These are phyloP conservation scores for Microctonus aethiopoides DNA, from an alignment of 2,888 invertebrate genomes.

Conservation along the genomic window DNA sequence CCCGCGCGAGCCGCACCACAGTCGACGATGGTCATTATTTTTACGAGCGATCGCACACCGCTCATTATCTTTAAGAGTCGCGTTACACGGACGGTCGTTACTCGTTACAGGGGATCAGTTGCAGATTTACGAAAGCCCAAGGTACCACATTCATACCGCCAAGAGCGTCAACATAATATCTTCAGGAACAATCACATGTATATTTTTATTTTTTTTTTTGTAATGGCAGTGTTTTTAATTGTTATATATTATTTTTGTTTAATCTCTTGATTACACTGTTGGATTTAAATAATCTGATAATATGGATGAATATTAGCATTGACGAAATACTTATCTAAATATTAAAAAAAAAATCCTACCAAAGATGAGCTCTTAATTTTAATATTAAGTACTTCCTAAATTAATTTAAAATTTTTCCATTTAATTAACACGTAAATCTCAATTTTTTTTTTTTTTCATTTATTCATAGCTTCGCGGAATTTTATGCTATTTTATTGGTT, in stretches of 20 bases:
- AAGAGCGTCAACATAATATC: slow-evolving; percentile 25
- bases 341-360: too few relatives aligned
- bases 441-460: too few relatives aligned
- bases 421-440: too few relatives aligned
- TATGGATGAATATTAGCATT: too few relatives aligned
- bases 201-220: not conserved
- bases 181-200: not conserved
- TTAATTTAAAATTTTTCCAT: too few relatives aligned
- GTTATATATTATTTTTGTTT: not conserved
- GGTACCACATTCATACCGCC: slow-evolving; percentile 2
- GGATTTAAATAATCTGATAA: not conserved
- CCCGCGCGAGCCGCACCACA: slow-evolving; percentile 18
- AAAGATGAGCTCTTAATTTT: too few relatives aligned
- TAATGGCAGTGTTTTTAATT: not conserved
- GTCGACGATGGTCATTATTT: slow-evolving; percentile 60
- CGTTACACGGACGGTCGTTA: slow-evolving; percentile 53
- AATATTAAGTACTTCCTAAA: too few relatives aligned
- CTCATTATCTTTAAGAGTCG: slow-evolving; percentile 60
- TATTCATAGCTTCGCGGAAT: too few relatives aligned
- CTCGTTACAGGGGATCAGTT: slow-evolving; percentile 50
- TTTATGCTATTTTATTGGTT: too few relatives aligned
- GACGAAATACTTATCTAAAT: too few relatives aligned
- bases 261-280: not conserved
- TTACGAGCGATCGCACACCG: slow-evolving; percentile 62
- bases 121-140: slow-evolving; percentile 26